Conservation (phyloP, 2,888 invertebrate species). For the Drosophila borealis region DNA sequence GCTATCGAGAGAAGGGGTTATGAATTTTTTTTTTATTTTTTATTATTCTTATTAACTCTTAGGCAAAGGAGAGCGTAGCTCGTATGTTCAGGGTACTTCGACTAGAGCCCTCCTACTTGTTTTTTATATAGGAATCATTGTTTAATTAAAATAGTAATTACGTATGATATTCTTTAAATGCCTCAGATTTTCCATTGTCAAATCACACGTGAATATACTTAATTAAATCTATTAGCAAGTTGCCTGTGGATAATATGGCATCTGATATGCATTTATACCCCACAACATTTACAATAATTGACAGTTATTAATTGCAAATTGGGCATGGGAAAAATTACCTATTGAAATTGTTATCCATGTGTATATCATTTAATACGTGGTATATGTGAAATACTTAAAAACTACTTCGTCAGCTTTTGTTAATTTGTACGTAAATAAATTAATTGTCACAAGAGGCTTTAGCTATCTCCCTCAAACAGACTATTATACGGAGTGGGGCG, state of each 20-base stretch:
- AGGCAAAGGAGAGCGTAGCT: no score
- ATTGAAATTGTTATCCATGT: conserved; percentile 1
- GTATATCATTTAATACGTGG: background rate
- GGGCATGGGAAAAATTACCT: background rate
- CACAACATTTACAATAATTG: conserved; percentile 12
- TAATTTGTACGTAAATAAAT: conserved; percentile 59
- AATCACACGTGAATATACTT: background rate
- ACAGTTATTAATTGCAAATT: conserved; percentile 3
- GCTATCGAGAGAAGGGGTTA: no score
- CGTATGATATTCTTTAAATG: background rate
- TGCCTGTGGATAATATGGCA: background rate
- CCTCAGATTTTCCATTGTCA: background rate
- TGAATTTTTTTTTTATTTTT: no score
- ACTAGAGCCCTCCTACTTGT: no score
- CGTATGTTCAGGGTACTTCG: no score
- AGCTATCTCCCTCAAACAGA: conserved; percentile 30
- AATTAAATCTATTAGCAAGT: conserved; percentile 3
- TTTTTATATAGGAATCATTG: no score
- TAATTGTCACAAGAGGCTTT: conserved; percentile 48
- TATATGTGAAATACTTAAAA: conserved; percentile 5
- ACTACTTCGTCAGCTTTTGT: conserved; percentile 34
- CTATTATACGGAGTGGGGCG: conserved; percentile 25
- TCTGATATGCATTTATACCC: no score
- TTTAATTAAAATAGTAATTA: no score
- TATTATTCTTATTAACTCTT: no score